Percentiles rank a stretch among this genome's conserved stretches.
Evolutionary conservation across 2,113 vertebrate genomes (phyloP).

Genomic region (Anguilla rostrata): DNA sequence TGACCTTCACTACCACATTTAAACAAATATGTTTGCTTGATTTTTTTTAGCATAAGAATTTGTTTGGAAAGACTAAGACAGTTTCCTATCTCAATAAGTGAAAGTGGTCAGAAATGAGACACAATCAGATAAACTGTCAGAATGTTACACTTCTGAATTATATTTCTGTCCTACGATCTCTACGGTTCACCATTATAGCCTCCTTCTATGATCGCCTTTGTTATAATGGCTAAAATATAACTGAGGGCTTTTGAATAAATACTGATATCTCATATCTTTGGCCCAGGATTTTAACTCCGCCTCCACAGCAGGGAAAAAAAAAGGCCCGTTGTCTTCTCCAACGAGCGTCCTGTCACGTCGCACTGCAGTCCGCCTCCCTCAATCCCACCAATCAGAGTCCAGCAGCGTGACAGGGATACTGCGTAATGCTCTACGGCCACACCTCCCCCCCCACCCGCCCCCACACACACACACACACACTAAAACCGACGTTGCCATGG

Average conservation of each 20-base stretch:
- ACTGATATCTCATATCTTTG: conserved; percentile 30
- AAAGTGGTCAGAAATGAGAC: background rate
- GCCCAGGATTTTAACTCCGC: conserved; percentile 29
- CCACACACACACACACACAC: too few species aligned
- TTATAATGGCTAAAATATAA: background rate
- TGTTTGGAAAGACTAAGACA: background rate
- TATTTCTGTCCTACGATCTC: background rate
- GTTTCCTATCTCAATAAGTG: background rate
- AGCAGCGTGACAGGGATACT: conserved; percentile 29
- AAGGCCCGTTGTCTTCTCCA: conserved; percentile 29
- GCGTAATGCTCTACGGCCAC: conserved; percentile 48
- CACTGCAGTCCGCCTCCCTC: conserved; percentile 63
- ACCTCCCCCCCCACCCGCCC: background rate
- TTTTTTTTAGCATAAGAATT: background rate
- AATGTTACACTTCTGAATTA: background rate
- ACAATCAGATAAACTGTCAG: background rate
- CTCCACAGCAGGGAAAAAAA: conserved; percentile 16
- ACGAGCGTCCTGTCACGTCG: conserved; percentile 61
- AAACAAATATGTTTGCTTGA: background rate
- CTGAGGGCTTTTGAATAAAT: conserved; percentile 11
- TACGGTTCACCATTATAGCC: background rate
- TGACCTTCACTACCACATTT: background rate
- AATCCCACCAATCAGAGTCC: conserved; percentile 49
- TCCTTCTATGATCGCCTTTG: background rate
- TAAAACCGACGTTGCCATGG: conserved; percentile 50